phyloP scores from a whole-genome alignment of 2,797 vertebrate species.

The Acanthis flammea region DNA sequence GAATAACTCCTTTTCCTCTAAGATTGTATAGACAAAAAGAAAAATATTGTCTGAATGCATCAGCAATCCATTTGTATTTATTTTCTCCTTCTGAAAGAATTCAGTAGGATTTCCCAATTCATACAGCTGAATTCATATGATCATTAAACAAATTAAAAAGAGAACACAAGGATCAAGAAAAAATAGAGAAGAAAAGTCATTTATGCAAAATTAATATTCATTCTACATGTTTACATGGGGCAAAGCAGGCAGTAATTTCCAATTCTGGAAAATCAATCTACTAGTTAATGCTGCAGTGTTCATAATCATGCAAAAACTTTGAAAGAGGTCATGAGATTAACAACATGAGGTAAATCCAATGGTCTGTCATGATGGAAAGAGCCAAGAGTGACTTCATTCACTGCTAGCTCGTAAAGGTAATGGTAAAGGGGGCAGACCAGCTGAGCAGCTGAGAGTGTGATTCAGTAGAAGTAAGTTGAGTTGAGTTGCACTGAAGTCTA shows the following conservation, averaged over 20 bases:
- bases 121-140: background rate
- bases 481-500: background rate
- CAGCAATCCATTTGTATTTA: background rate
- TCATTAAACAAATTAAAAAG: constrained; percentile 1
- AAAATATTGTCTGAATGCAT: background rate
- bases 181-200: background rate
- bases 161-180: background rate
- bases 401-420: background rate
- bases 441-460: background rate
- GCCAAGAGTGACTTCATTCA: background rate
- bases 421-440: background rate
- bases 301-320: background rate
- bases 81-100: background rate
- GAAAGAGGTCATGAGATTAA: background rate
- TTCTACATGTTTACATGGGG: background rate
- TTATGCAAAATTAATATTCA: background rate
- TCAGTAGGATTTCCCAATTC: background rate
- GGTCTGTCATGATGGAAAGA: background rate
- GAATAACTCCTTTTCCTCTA: background rate
- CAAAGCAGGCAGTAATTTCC: background rate
- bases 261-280: background rate
- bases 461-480: background rate
- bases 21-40: background rate
- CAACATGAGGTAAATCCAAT: background rate
- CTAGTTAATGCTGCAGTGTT: background rate